Conservation (phyloP, 2,888 invertebrate genomes). For the Dicranocentrus wangi region DNA sequence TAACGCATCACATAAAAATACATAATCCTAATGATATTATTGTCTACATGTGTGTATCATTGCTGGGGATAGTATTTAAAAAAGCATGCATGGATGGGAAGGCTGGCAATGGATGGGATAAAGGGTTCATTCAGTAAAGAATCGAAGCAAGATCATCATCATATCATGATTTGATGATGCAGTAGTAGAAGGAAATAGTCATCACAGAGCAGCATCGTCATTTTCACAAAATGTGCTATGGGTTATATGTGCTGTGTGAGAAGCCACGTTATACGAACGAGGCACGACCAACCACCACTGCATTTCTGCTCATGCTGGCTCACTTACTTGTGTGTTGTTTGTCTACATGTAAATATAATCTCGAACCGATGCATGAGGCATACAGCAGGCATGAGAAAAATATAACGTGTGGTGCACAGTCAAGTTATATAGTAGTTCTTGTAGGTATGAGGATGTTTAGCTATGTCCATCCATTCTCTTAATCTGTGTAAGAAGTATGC, state of each 20-base stretch:
- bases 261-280: background rate
- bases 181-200: slow-evolving; percentile 3
- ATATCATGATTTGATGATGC: background rate
- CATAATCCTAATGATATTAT: background rate
- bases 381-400: too few species aligned
- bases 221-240: too few species aligned
- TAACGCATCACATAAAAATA: background rate
- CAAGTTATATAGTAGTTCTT: background rate
- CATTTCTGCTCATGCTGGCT: slow-evolving; percentile 1
- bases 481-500: slow-evolving; percentile 3
- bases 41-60: background rate
- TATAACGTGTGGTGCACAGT: background rate
- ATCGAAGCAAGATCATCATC: background rate
- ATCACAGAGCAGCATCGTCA: background rate
- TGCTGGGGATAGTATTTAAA: too few species aligned
- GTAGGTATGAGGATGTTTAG: slow-evolving; percentile 7
- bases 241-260: too few species aligned
- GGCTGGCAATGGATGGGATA: too few species aligned
- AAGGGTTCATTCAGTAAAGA: too few species aligned
- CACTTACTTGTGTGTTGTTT: slow-evolving; percentile 3
- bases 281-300: slow-evolving; percentile 13
- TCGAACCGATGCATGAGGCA: background rate
- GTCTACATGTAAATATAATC: background rate
- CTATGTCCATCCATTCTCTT: background rate
- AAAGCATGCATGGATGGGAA: background rate